A percentile compares a stretch with the other conserved stretches of the same genome.
These are phyloP conservation scores for Pseudopodoces humilis DNA, from an alignment of 2,113 vertebrate species.

Conservation along the genomic window DNA sequence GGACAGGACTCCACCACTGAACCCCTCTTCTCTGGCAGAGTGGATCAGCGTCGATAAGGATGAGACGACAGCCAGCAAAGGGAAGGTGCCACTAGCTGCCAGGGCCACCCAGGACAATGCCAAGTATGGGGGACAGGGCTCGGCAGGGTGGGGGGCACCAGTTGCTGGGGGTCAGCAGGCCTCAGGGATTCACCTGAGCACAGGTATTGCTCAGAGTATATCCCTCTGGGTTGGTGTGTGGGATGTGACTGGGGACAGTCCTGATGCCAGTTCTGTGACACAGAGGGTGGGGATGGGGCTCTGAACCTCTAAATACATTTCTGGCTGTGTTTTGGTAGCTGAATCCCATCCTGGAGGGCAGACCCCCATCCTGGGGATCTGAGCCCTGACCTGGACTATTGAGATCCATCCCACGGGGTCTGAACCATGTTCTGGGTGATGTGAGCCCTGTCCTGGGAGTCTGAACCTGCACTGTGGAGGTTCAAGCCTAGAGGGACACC, in stretches of 20 bases:
- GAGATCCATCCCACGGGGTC: accelerated
- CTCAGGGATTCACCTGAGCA: too few relatives aligned
- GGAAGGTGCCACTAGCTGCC: constrained; percentile 74
- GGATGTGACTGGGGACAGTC: neutral
- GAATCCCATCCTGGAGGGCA: accelerated
- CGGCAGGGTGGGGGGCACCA: accelerated
- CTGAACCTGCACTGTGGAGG: accelerated
- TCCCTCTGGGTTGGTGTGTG: neutral
- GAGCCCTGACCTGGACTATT: neutral
- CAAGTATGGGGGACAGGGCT: constrained; percentile 71
- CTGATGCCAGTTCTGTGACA: neutral
- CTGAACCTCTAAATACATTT: accelerated
- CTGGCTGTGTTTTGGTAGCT: neutral
- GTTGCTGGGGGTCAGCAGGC: accelerated
- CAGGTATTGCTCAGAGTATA: neutral
- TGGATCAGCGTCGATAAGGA: constrained; percentile 98
- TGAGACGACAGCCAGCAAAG: constrained; percentile 84
- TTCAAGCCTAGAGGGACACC: too few relatives aligned
- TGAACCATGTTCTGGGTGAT: neutral
- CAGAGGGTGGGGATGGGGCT: neutral
- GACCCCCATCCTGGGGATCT: neutral
- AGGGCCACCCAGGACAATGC: constrained; percentile 82
- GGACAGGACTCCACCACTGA: neutral
- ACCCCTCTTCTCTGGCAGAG: constrained; percentile 68
- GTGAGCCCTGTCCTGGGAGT: neutral